These are phyloP conservation scores for Anarsia innoxiella DNA, from an alignment of 2,888 invertebrate genomes.

Conservation along the genomic window DNA sequence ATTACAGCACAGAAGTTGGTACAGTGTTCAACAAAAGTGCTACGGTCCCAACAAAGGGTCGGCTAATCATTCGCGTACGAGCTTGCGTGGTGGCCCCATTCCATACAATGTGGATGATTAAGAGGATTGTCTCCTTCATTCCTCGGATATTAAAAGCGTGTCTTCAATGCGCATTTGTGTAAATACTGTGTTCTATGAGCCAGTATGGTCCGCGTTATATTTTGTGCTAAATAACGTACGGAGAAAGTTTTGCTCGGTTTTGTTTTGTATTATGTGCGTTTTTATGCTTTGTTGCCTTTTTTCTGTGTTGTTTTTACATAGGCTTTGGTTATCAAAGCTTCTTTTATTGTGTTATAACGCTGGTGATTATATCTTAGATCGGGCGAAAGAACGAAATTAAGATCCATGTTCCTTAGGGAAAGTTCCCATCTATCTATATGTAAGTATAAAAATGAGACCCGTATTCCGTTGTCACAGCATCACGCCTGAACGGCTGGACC, in stretches of 20 bases:
- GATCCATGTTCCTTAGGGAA: too few relatives aligned
- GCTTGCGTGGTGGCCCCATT: slow-evolving; percentile 72
- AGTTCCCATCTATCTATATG: too few relatives aligned
- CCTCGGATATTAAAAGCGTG: slow-evolving; percentile 69
- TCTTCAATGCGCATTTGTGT: slow-evolving; percentile 33
- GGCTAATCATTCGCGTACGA: slow-evolving; percentile 62
- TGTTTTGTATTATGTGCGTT: slow-evolving; percentile 33
- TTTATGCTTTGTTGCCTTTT: slow-evolving; percentile 32
- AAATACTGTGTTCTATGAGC: too few relatives aligned
- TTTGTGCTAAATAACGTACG: slow-evolving; percentile 42
- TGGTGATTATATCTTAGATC: too few relatives aligned
- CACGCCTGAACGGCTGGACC: too few relatives aligned
- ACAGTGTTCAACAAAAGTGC: slow-evolving; percentile 40
- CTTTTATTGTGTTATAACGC: too few relatives aligned
- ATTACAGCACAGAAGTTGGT: slow-evolving; percentile 24
- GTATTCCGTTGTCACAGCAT: too few relatives aligned
- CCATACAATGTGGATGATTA: slow-evolving; percentile 71
- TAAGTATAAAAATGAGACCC: too few relatives aligned
- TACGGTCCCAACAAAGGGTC: slow-evolving; percentile 28
- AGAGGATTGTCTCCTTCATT: slow-evolving; percentile 72
- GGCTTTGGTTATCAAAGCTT: not conserved
- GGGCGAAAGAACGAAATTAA: too few relatives aligned
- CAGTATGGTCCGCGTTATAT: too few relatives aligned
- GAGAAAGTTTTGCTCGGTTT: slow-evolving; percentile 44
- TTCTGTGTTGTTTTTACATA: too few relatives aligned